A percentile compares a stretch with the other conserved stretches of the same genome.
These are phyloP conservation scores for Galeopsomyia nigrocyanea DNA, from an alignment of 2,888 invertebrate species.

Conservation along the genomic window DNA sequence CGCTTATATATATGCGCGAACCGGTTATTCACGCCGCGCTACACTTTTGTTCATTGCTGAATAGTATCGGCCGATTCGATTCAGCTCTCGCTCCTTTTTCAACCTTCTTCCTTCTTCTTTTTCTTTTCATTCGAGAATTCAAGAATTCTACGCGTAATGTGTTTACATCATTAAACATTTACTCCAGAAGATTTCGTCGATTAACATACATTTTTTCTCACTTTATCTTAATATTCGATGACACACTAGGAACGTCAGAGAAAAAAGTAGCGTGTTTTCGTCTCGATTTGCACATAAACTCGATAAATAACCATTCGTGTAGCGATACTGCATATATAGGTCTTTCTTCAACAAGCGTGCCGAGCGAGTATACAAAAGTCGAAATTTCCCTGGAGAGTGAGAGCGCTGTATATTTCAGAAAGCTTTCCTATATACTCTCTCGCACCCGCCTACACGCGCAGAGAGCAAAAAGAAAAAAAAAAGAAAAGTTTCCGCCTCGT, in stretches of 20 bases:
- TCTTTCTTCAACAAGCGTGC: conserved; percentile 11
- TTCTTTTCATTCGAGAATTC: conserved; percentile 1
- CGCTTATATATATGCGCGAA: conserved; percentile 16
- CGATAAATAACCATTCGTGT: conserved; percentile 31
- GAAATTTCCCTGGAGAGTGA: conserved; percentile 57
- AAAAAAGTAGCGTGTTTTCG: conserved; percentile 34
- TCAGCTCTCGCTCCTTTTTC: not conserved
- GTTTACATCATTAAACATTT: not conserved
- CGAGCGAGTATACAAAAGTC: conserved; percentile 54
- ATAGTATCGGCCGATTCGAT: conserved; percentile 1
- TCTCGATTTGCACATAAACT: conserved; percentile 36
- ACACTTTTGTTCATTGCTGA: conserved; percentile 25
- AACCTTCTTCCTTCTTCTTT: not conserved
- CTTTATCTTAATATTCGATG: conserved; percentile 11
- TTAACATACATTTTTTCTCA: not conserved
- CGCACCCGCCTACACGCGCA: conserved; percentile 31
- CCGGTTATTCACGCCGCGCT: conserved; percentile 35
- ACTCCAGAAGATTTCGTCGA: not conserved
- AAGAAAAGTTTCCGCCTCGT: conserved; percentile 51
- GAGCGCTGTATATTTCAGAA: conserved; percentile 57
- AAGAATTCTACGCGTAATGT: not conserved
- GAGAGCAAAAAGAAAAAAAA: conserved; percentile 46
- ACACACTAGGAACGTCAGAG: not conserved
- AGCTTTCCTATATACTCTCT: conserved; percentile 36
- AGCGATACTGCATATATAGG: conserved; percentile 15